Evolutionary conservation across 2,797 vertebrate genomes (phyloP), one percentile per base, ranked within the genome.

Genomic region (Danio aesculapii): DNA sequence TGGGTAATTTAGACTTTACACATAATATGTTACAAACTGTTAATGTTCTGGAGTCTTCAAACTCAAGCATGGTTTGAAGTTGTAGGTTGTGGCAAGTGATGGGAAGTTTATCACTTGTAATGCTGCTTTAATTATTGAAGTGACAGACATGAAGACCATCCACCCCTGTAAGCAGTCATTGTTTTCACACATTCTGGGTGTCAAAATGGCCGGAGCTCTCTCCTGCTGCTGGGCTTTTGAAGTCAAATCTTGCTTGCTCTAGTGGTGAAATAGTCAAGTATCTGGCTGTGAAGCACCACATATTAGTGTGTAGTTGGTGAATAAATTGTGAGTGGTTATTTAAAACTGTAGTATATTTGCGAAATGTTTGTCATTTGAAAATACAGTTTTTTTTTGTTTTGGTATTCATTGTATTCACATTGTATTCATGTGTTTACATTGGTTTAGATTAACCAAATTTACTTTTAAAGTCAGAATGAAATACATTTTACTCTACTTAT

Each of bases 111-210:
- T 71, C 14, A 30, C n/a, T 53, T 59, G 70, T 46, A 61, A 9
- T 6, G 63, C 44, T 11, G 47, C 55, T 52, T 43, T 55, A 79
- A 79, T 79, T 55, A 77, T 74, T 39, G 44, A 75, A 44, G 55
- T 64, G 66, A 19, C 39, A 58, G 52, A 52, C 49, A 84, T 76
- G 16, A 71, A 70, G 50, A 44, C 55, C 50, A 49, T 55, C 6
- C 44, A 55, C 43, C 50, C 21, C 30, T 50, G 14, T 47, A 64
- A 41, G 52, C 13, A 67, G 44, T n/a, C 11, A 44, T 44, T 17
- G 21, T 2, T 8, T 64, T 44, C 46, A 62, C 72, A 63, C 58
- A 8, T 64, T 75, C 11, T 64, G 47, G 11, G 7, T 63, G 17
- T 7, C 21, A 39, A n/a, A 21, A 61, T 69, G 43, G 46, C 17